phyloP scores from a whole-genome alignment of 2,797 vertebrate genomes.

The Pampus argenteus region DNA sequence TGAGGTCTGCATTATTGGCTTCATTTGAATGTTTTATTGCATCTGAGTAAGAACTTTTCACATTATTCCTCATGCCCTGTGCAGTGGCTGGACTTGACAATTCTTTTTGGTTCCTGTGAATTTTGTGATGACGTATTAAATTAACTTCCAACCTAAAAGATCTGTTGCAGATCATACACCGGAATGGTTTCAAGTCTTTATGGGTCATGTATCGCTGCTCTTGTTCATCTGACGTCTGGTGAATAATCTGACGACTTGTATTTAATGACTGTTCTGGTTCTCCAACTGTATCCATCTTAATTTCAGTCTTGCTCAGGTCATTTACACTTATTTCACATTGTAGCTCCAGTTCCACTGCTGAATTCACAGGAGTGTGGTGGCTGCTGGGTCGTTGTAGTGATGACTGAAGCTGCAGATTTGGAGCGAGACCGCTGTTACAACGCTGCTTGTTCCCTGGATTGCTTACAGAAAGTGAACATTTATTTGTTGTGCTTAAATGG shows the following conservation, averaged over 20 bases:
- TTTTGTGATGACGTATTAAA: conserved; percentile 40
- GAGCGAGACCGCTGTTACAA: background rate
- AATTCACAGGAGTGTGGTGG: background rate
- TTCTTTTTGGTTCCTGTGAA: conserved; percentile 21
- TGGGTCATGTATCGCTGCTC: conserved; percentile 8
- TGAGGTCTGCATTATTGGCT: background rate
- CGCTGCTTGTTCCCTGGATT: conserved; percentile 7
- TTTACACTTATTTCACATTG: conserved; percentile 48
- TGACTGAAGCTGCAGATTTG: background rate
- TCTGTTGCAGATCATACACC: conserved; percentile 45
- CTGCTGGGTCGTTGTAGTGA: background rate
- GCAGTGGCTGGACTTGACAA: background rate
- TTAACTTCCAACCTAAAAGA: conserved; percentile 46
- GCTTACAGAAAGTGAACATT: conserved; percentile 28
- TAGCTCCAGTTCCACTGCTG: conserved; percentile 38
- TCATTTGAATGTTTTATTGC: conserved; percentile 8
- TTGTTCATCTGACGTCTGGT: conserved; percentile 21
- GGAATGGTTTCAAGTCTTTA: conserved; percentile 45
- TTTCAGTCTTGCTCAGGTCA: background rate
- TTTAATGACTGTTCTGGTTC: conserved; percentile 23
- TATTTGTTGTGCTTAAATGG: conserved; percentile 81
- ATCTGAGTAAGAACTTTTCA: conserved; percentile 17
- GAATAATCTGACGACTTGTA: background rate
- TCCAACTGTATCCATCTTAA: background rate
- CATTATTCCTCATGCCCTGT: background rate